Evolutionary conservation across 1,140 invertebrate genomes (phyloP), one percentile per base, ranked within the genome.

Genomic region (Carposina sasakii): DNA sequence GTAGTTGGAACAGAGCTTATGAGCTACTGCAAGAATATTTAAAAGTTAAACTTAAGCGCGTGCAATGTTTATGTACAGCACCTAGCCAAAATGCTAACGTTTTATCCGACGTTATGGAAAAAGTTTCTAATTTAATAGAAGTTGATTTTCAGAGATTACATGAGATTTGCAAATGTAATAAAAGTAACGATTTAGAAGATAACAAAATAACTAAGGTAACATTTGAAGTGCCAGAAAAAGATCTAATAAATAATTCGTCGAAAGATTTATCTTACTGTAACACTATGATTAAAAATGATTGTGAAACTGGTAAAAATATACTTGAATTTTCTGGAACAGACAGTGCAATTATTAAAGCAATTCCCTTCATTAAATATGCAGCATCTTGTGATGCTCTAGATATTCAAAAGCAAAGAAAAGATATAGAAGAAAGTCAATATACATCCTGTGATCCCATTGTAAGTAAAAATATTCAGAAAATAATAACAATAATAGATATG

Each of bases 21-120:
- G 55, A 54, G 10, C 57, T 81, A 50, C 53, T 81, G 39, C 61
- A 78, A 64, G 76, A 83, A 57, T 81, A 81, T 58, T 67, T 83
- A 42, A 76, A 71, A 56, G 60, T 68, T 9, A 83, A 83, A 75
- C 72, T 83, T 28, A 64, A 74, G 45, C 57, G 64, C 33, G 67
- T 69, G 10, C 53, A 75, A 45, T 78, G 74, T 56, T 49, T 53
- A 12, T 79, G 75, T 55, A 19, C 48, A 22, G 26, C 55, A 12
- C 50, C 39, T 37, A 23, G 54, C 33, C 28, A 63, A 13, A 58
- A 60, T 48, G 48, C 69, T 9, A 44, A 20, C 12, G 21, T 64
- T 15, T 52, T 77, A 34, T 57, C 71, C 16, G 48, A 55, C 20
- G 44, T 83, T 31, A 58, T 78, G 19, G 62, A 71, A 33, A 65